A percentile compares a stretch with the other conserved stretches of the same genome.
Conservation (phyloP, 1,140 invertebrate species). For the Dryas iulia region DNA sequence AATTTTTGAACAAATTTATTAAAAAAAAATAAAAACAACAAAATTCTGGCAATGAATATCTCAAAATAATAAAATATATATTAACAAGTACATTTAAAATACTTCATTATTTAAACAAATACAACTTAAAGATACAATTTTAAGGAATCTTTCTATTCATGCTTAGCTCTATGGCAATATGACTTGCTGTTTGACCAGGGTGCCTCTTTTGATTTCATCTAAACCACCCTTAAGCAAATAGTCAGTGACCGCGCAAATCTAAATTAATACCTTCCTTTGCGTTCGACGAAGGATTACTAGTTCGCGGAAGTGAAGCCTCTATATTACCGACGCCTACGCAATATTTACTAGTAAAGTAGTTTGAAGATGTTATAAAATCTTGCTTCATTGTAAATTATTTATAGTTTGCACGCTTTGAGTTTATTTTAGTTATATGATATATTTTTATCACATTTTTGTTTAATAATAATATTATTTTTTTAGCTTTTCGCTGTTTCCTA, state of each 20-base stretch:
- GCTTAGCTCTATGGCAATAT: conserved; percentile 48
- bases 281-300: conserved; percentile 35
- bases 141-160: conserved; percentile 26
- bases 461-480: no score
- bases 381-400: background rate
- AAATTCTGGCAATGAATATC: no score
- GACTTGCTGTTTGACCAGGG: conserved; percentile 71
- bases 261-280: conserved; percentile 44
- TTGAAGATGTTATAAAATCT: background rate
- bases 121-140: no score
- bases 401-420: background rate
- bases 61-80: no score
- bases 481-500: no score
- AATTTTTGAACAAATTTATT: no score
- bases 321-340: conserved; percentile 7
- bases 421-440: no score
- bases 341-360: background rate
- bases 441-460: no score
- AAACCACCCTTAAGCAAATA: conserved; percentile 61
- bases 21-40: no score
- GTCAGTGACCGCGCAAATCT: conserved; percentile 58
- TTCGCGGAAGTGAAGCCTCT: conserved; percentile 37
- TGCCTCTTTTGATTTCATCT: conserved; percentile 51
- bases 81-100: no score
- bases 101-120: no score